Evolutionary conservation across 2,888 invertebrate genomes (phyloP).

Genomic region (Operophtera brumata): DNA sequence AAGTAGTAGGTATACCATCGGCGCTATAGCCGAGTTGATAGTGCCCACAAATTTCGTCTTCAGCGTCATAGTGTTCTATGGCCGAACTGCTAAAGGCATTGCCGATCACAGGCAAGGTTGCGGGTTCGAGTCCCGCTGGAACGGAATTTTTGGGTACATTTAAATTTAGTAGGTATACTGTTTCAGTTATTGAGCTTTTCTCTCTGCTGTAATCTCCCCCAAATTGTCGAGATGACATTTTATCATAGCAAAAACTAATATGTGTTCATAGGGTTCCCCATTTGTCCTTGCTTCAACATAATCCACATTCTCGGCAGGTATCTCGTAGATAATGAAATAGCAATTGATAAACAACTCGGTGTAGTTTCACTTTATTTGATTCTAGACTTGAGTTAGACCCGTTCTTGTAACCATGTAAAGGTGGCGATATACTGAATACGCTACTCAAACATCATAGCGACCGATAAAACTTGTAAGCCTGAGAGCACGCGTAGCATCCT

Average conservation of each 20-base stretch:
- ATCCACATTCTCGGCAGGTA: slow-evolving; percentile 45
- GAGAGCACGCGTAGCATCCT: no score
- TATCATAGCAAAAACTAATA: slow-evolving; percentile 1
- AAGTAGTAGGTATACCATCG: no score
- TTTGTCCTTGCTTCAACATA: slow-evolving; percentile 30
- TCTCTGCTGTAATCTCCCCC: neutral
- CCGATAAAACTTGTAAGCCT: neutral
- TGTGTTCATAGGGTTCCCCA: slow-evolving; percentile 19
- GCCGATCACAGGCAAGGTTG: no score
- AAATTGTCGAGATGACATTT: neutral
- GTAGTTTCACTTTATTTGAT: slow-evolving; percentile 72
- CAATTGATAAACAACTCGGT: slow-evolving; percentile 65
- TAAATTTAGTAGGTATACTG: no score
- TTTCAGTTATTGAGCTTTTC: no score
- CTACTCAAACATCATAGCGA: neutral
- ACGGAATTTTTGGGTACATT: no score
- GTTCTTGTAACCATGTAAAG: slow-evolving; percentile 50
- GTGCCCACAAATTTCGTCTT: no score
- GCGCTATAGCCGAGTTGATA: no score
- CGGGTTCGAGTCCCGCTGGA: no score
- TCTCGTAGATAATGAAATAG: slow-evolving; percentile 69
- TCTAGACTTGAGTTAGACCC: slow-evolving; percentile 51
- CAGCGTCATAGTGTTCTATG: no score
- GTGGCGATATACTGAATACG: neutral
- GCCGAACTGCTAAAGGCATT: no score